Evolutionary conservation across 2,888 invertebrate species (phyloP).

Genomic region (Eustalomyia histrio): DNA sequence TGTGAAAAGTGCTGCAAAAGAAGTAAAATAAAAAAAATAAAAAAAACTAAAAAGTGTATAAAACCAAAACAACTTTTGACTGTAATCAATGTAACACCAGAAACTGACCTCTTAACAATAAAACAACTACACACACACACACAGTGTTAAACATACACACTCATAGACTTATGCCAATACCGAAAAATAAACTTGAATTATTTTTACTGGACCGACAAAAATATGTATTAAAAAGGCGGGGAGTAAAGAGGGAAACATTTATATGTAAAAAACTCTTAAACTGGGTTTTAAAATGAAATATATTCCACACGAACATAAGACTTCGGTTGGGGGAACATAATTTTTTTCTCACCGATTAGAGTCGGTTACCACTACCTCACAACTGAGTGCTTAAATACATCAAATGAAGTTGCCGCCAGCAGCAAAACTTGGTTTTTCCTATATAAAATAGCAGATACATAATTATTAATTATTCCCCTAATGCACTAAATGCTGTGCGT

Average conservation of each 20-base stretch:
- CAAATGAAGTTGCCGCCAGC: no score
- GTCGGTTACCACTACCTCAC: no score
- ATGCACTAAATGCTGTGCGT: no score
- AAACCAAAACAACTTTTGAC: constrained; percentile 58
- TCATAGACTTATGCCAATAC: background rate
- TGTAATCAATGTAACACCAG: constrained; percentile 61
- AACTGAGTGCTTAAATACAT: no score
- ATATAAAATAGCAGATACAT: no score
- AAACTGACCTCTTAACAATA: constrained; percentile 58
- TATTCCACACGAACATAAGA: no score
- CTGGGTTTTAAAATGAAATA: no score
- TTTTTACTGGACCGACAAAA: constrained; percentile 15
- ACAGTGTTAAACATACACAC: constrained; percentile 3
- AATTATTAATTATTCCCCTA: no score
- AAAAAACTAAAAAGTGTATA: constrained; percentile 20
- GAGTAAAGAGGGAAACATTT: background rate
- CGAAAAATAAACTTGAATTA: constrained; percentile 36
- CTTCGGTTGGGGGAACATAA: no score
- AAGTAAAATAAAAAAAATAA: background rate
- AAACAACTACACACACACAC: constrained; percentile 24
- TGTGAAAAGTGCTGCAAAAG: constrained; percentile 12
- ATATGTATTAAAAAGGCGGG: background rate
- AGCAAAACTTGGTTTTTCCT: no score
- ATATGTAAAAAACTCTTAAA: no score
- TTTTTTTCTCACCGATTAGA: no score